These are phyloP conservation scores for Euwallacea fornicatus DNA, from an alignment of 1,140 invertebrate genomes.

Conservation along the genomic window DNA sequence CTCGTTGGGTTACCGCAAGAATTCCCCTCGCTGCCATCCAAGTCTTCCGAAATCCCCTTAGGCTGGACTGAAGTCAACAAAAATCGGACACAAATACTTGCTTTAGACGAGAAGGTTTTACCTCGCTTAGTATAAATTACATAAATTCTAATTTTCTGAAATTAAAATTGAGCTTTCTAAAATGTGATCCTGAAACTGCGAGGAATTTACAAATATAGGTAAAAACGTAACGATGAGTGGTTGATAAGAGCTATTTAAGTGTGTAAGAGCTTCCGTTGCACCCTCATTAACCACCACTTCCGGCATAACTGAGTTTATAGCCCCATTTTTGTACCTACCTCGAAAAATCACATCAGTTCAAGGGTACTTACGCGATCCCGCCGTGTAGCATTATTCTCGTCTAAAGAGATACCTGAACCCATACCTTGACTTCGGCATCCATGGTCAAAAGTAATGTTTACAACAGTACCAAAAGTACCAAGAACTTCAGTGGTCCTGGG, in stretches of 20 bases:
- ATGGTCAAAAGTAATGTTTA: conserved; percentile 42
- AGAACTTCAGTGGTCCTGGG: not conserved
- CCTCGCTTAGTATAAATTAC: too few species aligned
- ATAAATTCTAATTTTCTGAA: too few species aligned
- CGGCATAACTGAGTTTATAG: not conserved
- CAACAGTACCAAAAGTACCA: conserved; percentile 27
- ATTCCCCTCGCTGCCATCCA: conserved; percentile 10
- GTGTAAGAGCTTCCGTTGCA: too few species aligned
- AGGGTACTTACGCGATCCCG: too few species aligned
- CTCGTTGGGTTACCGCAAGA: conserved; percentile 30
- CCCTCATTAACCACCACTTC: too few species aligned
- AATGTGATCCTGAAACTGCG: too few species aligned
- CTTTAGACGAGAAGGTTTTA: conserved; percentile 27
- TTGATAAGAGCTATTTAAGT: too few species aligned
- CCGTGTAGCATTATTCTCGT: conserved; percentile 1
- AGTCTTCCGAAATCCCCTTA: conserved; percentile 37
- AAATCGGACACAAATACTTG: conserved; percentile 27
- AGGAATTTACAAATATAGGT: too few species aligned
- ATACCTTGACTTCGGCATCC: conserved; percentile 38
- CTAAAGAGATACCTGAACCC: conserved; percentile 36
- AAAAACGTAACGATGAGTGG: too few species aligned
- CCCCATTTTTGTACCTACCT: too few species aligned
- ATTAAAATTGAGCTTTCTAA: too few species aligned
- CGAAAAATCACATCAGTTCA: too few species aligned
- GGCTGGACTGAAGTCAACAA: conserved; percentile 36